Evolutionary conservation across 2,888 invertebrate genomes (phyloP), one percentile per base, ranked within the genome.

Genomic region (Tridacna crocea): DNA sequence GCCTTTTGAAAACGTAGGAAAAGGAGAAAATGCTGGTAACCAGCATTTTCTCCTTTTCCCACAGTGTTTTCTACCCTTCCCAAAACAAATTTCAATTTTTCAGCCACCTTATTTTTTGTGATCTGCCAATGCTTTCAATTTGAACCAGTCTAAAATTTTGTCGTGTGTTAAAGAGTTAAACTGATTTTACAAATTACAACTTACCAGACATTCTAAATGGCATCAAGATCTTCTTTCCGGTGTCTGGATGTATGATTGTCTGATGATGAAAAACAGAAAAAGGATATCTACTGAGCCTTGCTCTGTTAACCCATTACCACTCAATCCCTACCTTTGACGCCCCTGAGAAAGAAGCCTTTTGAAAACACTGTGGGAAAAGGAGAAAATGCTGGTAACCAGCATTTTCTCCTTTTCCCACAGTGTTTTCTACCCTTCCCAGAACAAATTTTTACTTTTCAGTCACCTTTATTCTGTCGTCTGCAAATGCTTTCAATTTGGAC

Each of bases 121-220:
- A n/a, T n/a, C n/a, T n/a, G n/a, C n/a, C n/a, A n/a, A n/a, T n/a
- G n/a, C n/a, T n/a, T n/a, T n/a, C n/a, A n/a, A n/a, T n/a, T n/a
- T n/a, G n/a, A n/a, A n/a, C n/a, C n/a, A n/a, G n/a, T n/a, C n/a
- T n/a, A n/a, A n/a, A n/a, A n/a, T n/a, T n/a, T n/a, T n/a, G n/a
- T n/a, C n/a, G n/a, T n/a, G n/a, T n/a, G n/a, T n/a, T n/a, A n/a
- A n/a, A n/a, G n/a, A n/a, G n/a, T n/a, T n/a, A n/a, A n/a, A n/a
- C n/a, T n/a, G n/a, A n/a, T n/a, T n/a, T n/a, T n/a, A n/a, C n/a
- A n/a, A n/a, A n/a, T n/a, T n/a, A n/a, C n/a, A 27, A n/a, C 84
- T 24, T 83, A 93, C 94, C 95, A 83, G 95, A 94, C 95, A 95
- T 95, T 82, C 95, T 89, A 86, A 95, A 95, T 15, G 95, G 95